These are phyloP conservation scores for Rhagonycha lutea DNA, from an alignment of 2,888 invertebrate species.

Conservation along the genomic window DNA sequence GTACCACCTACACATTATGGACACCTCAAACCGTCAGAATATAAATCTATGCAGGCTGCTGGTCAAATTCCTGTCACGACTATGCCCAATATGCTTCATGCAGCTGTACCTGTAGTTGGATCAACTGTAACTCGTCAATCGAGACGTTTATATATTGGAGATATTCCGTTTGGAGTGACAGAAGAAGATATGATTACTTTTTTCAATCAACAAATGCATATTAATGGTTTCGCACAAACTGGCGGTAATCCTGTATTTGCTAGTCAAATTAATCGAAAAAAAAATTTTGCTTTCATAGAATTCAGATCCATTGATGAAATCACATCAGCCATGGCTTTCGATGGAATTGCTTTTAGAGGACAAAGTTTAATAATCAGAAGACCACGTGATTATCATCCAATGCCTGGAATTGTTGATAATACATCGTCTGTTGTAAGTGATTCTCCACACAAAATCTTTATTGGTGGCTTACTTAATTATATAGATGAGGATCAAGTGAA, in stretches of 20 bases:
- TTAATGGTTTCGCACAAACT: slow-evolving; percentile 94
- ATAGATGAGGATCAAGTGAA: slow-evolving; percentile 99
- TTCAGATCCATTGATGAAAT: slow-evolving; percentile 98
- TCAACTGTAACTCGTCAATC: slow-evolving; percentile 91
- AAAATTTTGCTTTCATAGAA: slow-evolving; percentile 98
- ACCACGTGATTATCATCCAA: slow-evolving; percentile 97
- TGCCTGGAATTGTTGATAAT: slow-evolving; percentile 92
- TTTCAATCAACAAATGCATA: slow-evolving; percentile 98
- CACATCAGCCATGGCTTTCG: slow-evolving; percentile 98
- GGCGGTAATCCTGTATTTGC: slow-evolving; percentile 97
- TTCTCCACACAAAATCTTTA: slow-evolving; percentile 98
- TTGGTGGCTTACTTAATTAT: slow-evolving; percentile 97
- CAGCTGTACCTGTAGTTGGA: slow-evolving; percentile 95
- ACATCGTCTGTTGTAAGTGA: slow-evolving; percentile 91
- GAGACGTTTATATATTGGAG: slow-evolving; percentile 84
- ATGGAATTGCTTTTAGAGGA: slow-evolving; percentile 96
- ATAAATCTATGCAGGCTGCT: slow-evolving; percentile 85
- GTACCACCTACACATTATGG: slow-evolving; percentile 97
- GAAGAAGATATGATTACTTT: slow-evolving; percentile 99
- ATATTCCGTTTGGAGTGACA: slow-evolving; percentile 98
- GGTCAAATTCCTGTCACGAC: slow-evolving; percentile 95
- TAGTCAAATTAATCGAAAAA: slow-evolving; percentile 98
- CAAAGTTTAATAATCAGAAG: slow-evolving; percentile 97
- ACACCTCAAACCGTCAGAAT: slow-evolving; percentile 95
- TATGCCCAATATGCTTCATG: slow-evolving; percentile 88